Evolutionary conservation across 2,888 invertebrate genomes (phyloP).

Genomic region (Yponomeuta malinellus): DNA sequence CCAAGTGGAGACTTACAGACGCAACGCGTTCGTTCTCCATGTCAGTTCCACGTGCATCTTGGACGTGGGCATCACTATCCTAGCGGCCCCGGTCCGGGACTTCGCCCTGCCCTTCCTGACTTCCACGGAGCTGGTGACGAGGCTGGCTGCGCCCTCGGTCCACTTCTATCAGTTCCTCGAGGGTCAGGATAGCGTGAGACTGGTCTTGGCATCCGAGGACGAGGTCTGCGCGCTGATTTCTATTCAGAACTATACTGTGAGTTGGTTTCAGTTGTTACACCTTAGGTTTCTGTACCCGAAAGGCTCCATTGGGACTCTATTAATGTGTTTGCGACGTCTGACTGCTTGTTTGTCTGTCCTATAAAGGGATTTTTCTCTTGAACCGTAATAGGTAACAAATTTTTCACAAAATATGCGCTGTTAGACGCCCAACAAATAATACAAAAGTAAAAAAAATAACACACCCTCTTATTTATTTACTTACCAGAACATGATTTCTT

Average conservation of each 20-base stretch:
- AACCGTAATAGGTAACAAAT: too few relatives aligned
- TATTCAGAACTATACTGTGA: conserved; percentile 52
- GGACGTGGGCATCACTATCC: conserved; percentile 32
- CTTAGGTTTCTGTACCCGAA: background rate
- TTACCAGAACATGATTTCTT: too few relatives aligned
- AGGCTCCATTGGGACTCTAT: too few relatives aligned
- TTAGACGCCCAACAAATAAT: too few relatives aligned
- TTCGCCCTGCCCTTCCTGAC: conserved; percentile 34
- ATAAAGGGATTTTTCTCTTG: too few relatives aligned
- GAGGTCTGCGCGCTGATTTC: conserved; percentile 54
- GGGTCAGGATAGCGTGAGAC: conserved; percentile 46
- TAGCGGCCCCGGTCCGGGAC: conserved; percentile 33
- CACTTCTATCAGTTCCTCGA: conserved; percentile 37
- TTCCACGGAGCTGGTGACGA: conserved; percentile 1
- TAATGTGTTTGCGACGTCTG: too few relatives aligned
- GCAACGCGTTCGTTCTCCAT: conserved; percentile 38
- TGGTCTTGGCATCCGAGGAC: conserved; percentile 45
- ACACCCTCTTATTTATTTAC: too few relatives aligned
- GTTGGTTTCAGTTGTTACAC: conserved; percentile 1
- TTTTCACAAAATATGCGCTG: too few relatives aligned
- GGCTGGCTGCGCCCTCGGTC: background rate
- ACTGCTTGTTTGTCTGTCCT: too few relatives aligned
- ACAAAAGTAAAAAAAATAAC: too few relatives aligned
- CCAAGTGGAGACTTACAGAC: background rate
- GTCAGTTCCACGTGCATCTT: conserved; percentile 47